Percentiles rank a stretch among this genome's conserved stretches.
Evolutionary conservation across 2,888 invertebrate genomes (phyloP).

Genomic region (Lithosia quadra): DNA sequence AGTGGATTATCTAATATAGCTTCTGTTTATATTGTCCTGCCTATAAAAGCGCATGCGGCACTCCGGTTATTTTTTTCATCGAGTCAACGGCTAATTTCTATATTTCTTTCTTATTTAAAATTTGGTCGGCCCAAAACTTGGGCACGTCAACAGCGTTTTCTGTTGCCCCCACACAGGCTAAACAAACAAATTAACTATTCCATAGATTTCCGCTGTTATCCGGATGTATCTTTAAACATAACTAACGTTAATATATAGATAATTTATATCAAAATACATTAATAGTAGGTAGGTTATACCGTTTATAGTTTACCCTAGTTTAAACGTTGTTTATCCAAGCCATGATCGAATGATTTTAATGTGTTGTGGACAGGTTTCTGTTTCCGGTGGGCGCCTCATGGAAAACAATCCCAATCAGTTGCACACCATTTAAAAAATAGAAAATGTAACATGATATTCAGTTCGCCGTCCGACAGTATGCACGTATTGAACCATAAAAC

Average conservation of each 20-base stretch:
- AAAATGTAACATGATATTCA: neutral
- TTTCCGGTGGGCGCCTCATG: constrained; percentile 13
- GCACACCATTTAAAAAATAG: neutral
- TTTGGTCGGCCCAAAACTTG: too few species aligned
- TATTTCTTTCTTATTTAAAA: too few species aligned
- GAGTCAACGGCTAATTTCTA: too few species aligned
- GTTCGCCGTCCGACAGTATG: neutral
- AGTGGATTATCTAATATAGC: too few species aligned
- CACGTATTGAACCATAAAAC: neutral
- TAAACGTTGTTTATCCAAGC: neutral
- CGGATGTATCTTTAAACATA: neutral
- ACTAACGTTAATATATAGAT: neutral
- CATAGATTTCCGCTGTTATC: neutral
- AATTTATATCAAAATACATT: neutral
- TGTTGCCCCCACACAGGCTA: too few species aligned
- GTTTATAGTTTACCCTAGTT: constrained; percentile 11
- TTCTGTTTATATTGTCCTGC: too few species aligned
- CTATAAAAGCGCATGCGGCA: too few species aligned
- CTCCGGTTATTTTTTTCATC: too few species aligned
- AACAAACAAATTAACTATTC: neutral
- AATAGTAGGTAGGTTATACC: neutral
- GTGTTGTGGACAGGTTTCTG: constrained; percentile 4
- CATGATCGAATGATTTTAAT: constrained; percentile 1
- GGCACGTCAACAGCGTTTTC: too few species aligned
- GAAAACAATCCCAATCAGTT: neutral